These are phyloP conservation scores for Cephus sareptanus DNA, from an alignment of 2,888 invertebrate genomes.

Conservation along the genomic window DNA sequence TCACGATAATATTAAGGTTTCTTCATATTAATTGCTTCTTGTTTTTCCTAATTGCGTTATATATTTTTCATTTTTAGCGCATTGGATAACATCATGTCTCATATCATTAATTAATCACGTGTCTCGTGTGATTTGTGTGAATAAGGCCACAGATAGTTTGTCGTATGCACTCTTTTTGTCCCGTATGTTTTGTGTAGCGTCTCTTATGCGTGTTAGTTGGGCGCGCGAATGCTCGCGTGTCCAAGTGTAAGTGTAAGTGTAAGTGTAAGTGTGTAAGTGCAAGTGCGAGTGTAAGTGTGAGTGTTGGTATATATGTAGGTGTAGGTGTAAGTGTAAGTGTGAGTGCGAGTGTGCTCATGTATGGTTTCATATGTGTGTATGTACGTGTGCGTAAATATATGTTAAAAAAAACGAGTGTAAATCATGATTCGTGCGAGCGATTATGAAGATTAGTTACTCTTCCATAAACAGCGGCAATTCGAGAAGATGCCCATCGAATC, in stretches of 20 bases:
- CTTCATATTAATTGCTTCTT: constrained; percentile 19
- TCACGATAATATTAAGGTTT: constrained; percentile 36
- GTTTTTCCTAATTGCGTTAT: background rate
- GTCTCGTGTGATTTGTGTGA: constrained; percentile 12
- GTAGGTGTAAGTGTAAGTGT: background rate
- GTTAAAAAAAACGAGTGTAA: too few species aligned
- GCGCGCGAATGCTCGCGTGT: constrained; percentile 31
- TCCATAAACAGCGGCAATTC: too few species aligned
- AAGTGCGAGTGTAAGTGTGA: constrained; percentile 13
- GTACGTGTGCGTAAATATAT: background rate
- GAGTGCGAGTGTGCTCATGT: background rate
- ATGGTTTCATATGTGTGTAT: background rate
- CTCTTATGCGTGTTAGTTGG: constrained; percentile 26
- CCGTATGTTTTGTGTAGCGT: constrained; percentile 23
- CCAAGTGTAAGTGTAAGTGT: constrained; percentile 44
- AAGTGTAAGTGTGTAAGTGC: constrained; percentile 8
- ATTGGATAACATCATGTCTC: constrained; percentile 16
- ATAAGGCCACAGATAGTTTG: constrained; percentile 19
- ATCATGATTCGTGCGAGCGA: too few species aligned
- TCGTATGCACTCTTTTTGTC: constrained; percentile 27
- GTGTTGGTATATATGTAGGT: constrained; percentile 8
- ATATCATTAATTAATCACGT: constrained; percentile 19
- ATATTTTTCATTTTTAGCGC: constrained; percentile 9
- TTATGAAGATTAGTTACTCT: too few species aligned
- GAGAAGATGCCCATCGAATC: too few species aligned